Percentiles rank a stretch among this genome's conserved stretches.
Evolutionary conservation across 2,113 vertebrate species (phyloP).

Genomic region (Rhombomys opimus): DNA sequence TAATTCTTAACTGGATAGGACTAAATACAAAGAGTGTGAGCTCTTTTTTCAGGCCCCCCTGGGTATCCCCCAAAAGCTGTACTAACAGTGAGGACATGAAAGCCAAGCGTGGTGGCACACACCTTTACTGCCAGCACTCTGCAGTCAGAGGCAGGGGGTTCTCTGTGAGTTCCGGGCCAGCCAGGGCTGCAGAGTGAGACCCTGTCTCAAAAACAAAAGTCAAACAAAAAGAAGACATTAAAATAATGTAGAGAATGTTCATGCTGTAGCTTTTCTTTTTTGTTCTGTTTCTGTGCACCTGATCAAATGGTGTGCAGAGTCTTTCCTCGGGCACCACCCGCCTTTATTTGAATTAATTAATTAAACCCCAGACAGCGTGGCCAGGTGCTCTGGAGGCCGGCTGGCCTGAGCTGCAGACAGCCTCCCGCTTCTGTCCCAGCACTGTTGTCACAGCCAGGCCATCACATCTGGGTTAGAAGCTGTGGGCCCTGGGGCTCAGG

Average conservation of each 20-base stretch:
- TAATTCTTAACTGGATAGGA: background rate
- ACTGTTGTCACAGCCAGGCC: too few relatives aligned
- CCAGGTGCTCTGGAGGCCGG: background rate
- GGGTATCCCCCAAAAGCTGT: background rate
- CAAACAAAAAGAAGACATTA: background rate
- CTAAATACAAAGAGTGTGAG: background rate
- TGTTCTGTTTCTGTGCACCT: background rate
- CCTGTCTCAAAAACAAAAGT: background rate
- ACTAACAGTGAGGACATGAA: background rate
- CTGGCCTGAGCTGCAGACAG: too few relatives aligned
- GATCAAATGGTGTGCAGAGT: background rate
- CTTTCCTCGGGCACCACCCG: background rate
- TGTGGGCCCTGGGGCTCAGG: background rate
- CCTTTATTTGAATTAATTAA: too few relatives aligned
- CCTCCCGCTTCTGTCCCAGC: background rate
- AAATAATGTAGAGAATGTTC: background rate
- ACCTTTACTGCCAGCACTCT: background rate
- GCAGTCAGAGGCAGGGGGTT: background rate
- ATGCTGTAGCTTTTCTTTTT: background rate
- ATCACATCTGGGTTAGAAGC: too few relatives aligned
- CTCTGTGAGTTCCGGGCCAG: background rate
- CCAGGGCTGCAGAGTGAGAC: background rate
- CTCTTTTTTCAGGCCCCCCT: background rate
- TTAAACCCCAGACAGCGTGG: background rate
- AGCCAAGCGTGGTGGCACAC: background rate